Evolutionary conservation across 2,888 invertebrate genomes (phyloP), one percentile per base, ranked within the genome.

Genomic region (Eilema caniola): DNA sequence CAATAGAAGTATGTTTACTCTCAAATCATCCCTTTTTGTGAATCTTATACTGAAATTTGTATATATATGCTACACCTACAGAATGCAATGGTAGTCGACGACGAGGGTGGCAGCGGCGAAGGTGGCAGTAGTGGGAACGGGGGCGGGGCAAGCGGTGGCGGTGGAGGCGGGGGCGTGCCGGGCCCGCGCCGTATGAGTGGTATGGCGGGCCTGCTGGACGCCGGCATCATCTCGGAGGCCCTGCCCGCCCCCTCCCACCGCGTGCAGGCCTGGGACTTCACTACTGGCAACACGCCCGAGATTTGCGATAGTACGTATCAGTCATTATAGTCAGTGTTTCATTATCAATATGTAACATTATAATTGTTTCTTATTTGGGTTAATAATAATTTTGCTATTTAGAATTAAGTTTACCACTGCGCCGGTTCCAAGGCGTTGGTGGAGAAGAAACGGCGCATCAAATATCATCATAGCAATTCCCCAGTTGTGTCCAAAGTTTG

Each of bases 181-280:
- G 81, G 83, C n/a, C 86, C 86, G 56, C 85, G 90, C 24, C 90
- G 93, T 47, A 81, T 90, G 83, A 85, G 88, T 53, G 92, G 92
- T 80, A 91, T 94, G 92, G 93, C 92, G 77, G 91, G 91, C 63
- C 86, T 91, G 76, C 88, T 90, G 70, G 95, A 92, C 85, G 91
- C 94, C 23, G 91, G 93, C 69, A 90, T 95, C 80, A 91, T 95
- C 74, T 94, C 95, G 12, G 95, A 95, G 75, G 93, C 96, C 7
- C 94, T 97, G 62, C 96, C 97, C 41, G 96, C 96, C 62, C 96
- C 97, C 61, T 97, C 97, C 81, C 97, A 98, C 91, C 95, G 98
- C 77, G 97, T 98, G 81, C 98, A 98, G 92, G 97, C 97, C 61
- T 98, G 98, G 98, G 97, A 98, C 93, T 97, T 98, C 90, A 96